Evolutionary conservation across 2,113 vertebrate species (phyloP), one percentile per base, ranked within the genome.

Genomic region (Mesocricetus auratus): DNA sequence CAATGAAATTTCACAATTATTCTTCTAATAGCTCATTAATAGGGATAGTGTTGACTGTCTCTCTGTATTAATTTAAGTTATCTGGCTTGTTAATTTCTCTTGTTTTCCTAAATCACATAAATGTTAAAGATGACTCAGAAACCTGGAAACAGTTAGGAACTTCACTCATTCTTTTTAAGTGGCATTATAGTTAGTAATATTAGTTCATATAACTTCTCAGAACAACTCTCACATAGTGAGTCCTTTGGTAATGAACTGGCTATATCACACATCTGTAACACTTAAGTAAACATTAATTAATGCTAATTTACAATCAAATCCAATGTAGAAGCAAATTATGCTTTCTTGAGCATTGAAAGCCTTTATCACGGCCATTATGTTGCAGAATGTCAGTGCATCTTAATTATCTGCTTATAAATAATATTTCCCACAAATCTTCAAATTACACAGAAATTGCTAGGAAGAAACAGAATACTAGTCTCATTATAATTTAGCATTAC

Each of bases 251-350:
- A 97, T 94, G 94, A 93, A 93, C 93, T 97, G 96, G 93, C 95
- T 93, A 94, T 83, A 97, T 95, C 87, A 90, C 81, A 96, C 74
- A 98, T 96, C 94, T 97, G 92, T 92, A 98, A 92, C 89, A 96
- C 62, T 93, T 98, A 98, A 97, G 82, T 36, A 0, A 93, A 97
- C 94, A 96, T 98, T 98, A 98, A 98, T 98, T 97, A 98, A 95
- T 91, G 96, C 95, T 98, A 98, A 97, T 98, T 98, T 97, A 97
- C 90, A 98, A 97, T 93, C 77, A 95, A 97, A 97, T 96, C 89
- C 74, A 97, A 77, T 45, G 85, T 97, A 98, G 92, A 97, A 97
- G 89, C 50, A 94, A 94, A 96, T 98, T 97, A 97, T 93, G 97
- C 91, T 92, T 95, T 96, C 17, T 9, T 91, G 93, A 96, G 98